Percentiles rank a stretch among this genome's conserved stretches.
Conservation (phyloP, 2,888 invertebrate genomes). For the Cepaea hortensis region DNA sequence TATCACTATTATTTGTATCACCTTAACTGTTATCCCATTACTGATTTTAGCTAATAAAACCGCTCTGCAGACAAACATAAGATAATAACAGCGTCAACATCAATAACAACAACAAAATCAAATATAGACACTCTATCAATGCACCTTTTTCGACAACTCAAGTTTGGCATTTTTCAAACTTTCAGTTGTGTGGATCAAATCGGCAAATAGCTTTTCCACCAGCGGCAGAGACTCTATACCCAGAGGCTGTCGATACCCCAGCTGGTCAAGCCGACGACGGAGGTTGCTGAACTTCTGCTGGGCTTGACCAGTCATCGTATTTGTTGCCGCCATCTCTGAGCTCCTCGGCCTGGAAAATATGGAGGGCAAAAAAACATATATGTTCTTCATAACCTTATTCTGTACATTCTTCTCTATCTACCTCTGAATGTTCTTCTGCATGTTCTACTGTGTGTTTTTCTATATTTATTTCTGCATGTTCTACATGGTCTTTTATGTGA, state of each 20-base stretch:
- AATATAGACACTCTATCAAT: not conserved
- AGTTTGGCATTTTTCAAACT: constrained; percentile 90
- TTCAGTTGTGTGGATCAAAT: constrained; percentile 91
- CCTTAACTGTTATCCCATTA: too few relatives aligned
- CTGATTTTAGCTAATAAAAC: too few relatives aligned
- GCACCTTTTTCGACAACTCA: constrained; percentile 62
- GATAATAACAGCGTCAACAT: not conserved
- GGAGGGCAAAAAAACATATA: too few relatives aligned
- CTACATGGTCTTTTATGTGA: too few relatives aligned
- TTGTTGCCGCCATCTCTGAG: constrained; percentile 39
- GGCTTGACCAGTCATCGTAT: constrained; percentile 61
- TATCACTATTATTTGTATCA: too few relatives aligned
- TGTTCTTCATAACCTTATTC: too few relatives aligned
- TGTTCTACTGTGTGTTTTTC: too few relatives aligned
- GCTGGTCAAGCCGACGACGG: constrained; percentile 86
- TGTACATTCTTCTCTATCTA: too few relatives aligned
- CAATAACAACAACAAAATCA: not conserved
- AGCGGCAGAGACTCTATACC: constrained; percentile 86
- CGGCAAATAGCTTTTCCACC: constrained; percentile 87
- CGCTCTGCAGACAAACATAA: not conserved
- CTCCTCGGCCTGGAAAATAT: too few relatives aligned
- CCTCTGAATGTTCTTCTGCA: too few relatives aligned
- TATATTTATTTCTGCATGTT: too few relatives aligned
- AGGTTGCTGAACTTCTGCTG: constrained; percentile 77
- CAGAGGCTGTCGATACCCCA: constrained; percentile 88